A percentile compares a stretch with the other conserved stretches of the same genome.
Conservation (phyloP, 2,113 vertebrate genomes). For the Thamnophis sirtalis region DNA sequence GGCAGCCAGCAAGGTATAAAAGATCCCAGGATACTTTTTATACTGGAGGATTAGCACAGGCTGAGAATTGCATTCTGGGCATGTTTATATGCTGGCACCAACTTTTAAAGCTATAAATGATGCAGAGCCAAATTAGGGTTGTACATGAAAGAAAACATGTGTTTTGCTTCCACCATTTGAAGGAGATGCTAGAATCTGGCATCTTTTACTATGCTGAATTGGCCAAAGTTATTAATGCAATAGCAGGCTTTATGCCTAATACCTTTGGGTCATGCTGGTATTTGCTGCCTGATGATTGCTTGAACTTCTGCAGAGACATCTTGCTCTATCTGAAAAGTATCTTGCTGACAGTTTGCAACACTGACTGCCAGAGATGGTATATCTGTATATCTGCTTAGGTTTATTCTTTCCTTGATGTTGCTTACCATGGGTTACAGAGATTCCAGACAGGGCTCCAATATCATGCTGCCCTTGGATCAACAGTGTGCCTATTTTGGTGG, state of each 20-base stretch:
- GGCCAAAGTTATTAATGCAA: neutral
- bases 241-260: neutral
- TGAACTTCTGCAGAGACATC: neutral
- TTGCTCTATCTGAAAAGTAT: neutral
- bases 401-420: neutral
- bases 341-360: neutral
- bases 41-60: neutral
- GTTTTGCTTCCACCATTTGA: neutral
- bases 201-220: neutral
- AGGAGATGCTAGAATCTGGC: neutral
- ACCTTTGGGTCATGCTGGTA: neutral
- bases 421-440: neutral
- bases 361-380: neutral
- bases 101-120: neutral
- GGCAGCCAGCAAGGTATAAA: neutral
- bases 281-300: neutral
- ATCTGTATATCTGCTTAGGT: neutral
- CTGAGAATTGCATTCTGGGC: neutral
- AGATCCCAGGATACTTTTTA: neutral
- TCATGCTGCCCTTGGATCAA: neutral
- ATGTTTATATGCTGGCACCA: neutral
- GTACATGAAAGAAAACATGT: neutral
- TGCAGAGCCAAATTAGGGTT: neutral
- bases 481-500: neutral
- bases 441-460: neutral